phyloP scores from a whole-genome alignment of 1,140 invertebrate species.

The Heliothis virescens region DNA sequence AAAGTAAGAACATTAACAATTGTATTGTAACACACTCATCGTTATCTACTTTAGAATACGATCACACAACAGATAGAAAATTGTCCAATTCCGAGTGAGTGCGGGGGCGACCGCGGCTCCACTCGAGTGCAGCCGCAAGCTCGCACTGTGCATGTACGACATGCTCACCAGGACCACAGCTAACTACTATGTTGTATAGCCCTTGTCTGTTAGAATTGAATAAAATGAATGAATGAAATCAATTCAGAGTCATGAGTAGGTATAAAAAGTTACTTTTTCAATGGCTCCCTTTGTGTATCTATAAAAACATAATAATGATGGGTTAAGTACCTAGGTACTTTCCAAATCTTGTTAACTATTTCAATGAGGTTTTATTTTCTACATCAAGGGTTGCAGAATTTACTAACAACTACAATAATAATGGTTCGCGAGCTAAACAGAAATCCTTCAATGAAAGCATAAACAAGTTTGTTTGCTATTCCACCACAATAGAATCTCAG shows the following conservation, averaged over 20 bases:
- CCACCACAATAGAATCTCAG: not conserved
- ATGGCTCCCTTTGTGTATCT: too few species aligned
- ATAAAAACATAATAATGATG: too few species aligned
- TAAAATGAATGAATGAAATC: too few species aligned
- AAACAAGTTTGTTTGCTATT: not conserved
- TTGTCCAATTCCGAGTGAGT: constrained; percentile 28
- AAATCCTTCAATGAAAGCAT: not conserved
- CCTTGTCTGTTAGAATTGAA: too few species aligned
- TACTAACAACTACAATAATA: too few species aligned
- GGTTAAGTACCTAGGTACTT: too few species aligned
- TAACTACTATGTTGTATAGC: not conserved
- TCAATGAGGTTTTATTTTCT: too few species aligned
- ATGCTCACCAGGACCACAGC: not conserved
- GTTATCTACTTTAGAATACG: constrained; percentile 1
- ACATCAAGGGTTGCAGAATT: too few species aligned
- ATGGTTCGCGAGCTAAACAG: not conserved
- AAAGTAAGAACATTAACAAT: not conserved
- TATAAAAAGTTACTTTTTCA: too few species aligned
- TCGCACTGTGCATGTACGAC: constrained; percentile 6
- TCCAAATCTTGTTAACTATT: too few species aligned
- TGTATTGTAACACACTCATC: not conserved
- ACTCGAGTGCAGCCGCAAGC: constrained; percentile 13
- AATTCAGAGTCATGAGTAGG: too few species aligned
- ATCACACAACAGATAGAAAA: not conserved
- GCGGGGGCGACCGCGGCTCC: not conserved